A percentile compares a stretch with the other conserved stretches of the same genome.
Conservation (phyloP, 2,888 invertebrate species). For the Rhorus exstirpatorius region DNA sequence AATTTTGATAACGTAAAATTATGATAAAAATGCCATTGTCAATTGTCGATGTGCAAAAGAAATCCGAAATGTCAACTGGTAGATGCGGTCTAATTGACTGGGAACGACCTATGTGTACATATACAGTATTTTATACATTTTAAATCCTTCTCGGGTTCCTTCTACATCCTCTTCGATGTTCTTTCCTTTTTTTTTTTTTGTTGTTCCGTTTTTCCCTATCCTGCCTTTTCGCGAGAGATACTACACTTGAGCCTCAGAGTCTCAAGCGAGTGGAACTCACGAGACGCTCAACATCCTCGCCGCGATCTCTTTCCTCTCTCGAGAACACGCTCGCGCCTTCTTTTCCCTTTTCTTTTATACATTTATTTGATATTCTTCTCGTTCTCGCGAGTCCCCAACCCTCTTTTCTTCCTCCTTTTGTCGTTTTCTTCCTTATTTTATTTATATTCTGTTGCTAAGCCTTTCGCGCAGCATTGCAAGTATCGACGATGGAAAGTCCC, state of each 20-base stretch:
- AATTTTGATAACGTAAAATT: too few relatives aligned
- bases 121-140: constrained; percentile 26
- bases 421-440: constrained; percentile 46
- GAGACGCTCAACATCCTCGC: constrained; percentile 32
- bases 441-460: constrained; percentile 23
- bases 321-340: constrained; percentile 24
- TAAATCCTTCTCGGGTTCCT: background rate
- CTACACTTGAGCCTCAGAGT: constrained; percentile 39
- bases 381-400: constrained; percentile 22
- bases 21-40: too few relatives aligned
- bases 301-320: constrained; percentile 64
- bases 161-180: constrained; percentile 8
- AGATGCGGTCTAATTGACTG: background rate
- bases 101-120: background rate
- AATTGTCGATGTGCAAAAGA: too few relatives aligned
- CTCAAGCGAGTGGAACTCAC: constrained; percentile 12
- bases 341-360: constrained; percentile 31
- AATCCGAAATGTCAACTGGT: background rate
- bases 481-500: too few relatives aligned
- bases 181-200: constrained; percentile 7
- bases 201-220: constrained; percentile 39
- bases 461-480: too few relatives aligned
- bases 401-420: constrained; percentile 51
- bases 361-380: constrained; percentile 31
- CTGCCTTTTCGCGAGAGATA: constrained; percentile 20